Evolutionary conservation across 2,113 vertebrate species (phyloP), one percentile per base, ranked within the genome.

Genomic region (Agapornis roseicollis): DNA sequence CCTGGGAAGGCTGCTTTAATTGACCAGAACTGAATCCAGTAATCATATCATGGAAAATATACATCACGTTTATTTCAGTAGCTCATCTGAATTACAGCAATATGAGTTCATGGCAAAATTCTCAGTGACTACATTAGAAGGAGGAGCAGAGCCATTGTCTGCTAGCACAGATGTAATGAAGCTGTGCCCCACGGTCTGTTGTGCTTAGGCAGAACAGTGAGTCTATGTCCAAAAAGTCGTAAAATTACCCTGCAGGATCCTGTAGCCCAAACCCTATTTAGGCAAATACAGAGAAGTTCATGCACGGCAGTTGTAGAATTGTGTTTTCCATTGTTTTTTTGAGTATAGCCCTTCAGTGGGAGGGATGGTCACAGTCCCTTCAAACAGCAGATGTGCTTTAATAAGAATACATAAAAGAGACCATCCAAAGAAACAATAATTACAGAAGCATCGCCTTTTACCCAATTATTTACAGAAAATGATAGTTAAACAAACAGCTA

Each of bases 1-100:
- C 47, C 50, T 82, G 66, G 28, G 78, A 80, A 93, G 90, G 91
- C 77, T 71, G 82, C 80, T 95, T 94, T 96, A 96, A 97, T 89
- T 79, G 97, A 97, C 82, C 77, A 95, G 94, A 97, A 97, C 89
- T 60, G 78, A 96, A 95, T 92, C 70, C 92, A 94, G 87, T 96
- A 96, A 89, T 97, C 95, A 23, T 37, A 88, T 93, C 7, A 87
- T 58, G 78, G 93, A 97, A 98, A 96, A 95, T 85, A 79, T 88
- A 94, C 82, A 84, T 95, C 91, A 83, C 60, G 60, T 83, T 95
- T 83, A 41, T 94, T 97, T 96, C 89, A 81, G 78, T 94, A 94
- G 86, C 82, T 74, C 66, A 74, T 82, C 94, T 95, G 46, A 96
- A 81, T 96, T 87, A 80, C 90, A 88, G 42, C 70, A 74, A 77